Evolutionary conservation across 2,797 vertebrate genomes (phyloP), one percentile per base, ranked within the genome.

Genomic region (Thaleichthys pacificus): DNA sequence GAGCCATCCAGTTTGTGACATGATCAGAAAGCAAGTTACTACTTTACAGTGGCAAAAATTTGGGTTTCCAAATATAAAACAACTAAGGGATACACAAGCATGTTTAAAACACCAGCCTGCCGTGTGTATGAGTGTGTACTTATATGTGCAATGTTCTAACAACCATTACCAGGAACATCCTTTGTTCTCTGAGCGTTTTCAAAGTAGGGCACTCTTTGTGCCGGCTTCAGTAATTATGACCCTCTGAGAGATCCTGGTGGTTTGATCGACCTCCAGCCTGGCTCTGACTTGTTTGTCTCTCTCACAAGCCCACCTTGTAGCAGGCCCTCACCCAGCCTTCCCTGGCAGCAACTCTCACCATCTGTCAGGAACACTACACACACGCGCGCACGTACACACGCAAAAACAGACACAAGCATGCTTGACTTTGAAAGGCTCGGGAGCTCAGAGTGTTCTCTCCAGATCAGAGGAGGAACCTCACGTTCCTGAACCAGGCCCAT

Each of bases 231-330:
- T 87, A 86, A 88, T 87, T 86, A 82, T 86, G 83, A 77, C 77
- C 84, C 79, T 88, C 72, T 15, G 83, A 86, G 78, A 79, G 77
- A 81, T 77, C 85, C 87, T 82, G 87, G 79, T 74, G 70, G 71
- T 81, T 81, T 82, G 85, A 91, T 84, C 71, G 49, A 0, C 30
- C 77, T 88, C 89, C 89, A 90, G 86, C 84, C 84, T 82, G 85
- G 78, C 85, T 77, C 84, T 81, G 82, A 88, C 86, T 79, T 86
- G 85, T 88, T 89, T 88, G 84, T 89, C 82, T 89, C 86, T 84
- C 80, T 71, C 77, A 78, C 54, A 72, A 77, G 80, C 85, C 83
- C 86, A 86, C 88, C 91, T 86, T 84, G 82, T 87, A 87, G 72
- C 81, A 72, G 14, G 82, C 78, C 79, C 78, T 81, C 30, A 77